A percentile compares a stretch with the other conserved stretches of the same genome.
Evolutionary conservation across 1,140 invertebrate genomes (phyloP).

Genomic region (Eumeta japonica): DNA sequence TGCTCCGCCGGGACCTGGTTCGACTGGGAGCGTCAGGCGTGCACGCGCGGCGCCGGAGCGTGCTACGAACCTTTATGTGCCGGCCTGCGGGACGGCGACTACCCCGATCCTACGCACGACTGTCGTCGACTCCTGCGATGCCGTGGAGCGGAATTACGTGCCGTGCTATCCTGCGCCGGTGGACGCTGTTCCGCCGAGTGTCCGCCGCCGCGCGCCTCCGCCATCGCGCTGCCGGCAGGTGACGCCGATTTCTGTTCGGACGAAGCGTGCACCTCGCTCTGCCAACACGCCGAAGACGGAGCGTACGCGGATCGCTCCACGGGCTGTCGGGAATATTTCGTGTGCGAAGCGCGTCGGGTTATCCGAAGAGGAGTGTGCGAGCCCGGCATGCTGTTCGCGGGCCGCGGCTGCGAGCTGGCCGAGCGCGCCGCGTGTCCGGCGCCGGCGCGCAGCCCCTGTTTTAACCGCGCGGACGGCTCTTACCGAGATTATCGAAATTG

Average conservation of each 20-base stretch:
- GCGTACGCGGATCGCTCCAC: slow-evolving; percentile 60
- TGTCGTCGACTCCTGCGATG: slow-evolving; percentile 30
- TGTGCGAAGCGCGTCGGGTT: slow-evolving; percentile 47
- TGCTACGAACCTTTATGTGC: slow-evolving; percentile 44
- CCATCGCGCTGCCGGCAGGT: slow-evolving; percentile 33
- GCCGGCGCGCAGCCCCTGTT: slow-evolving; percentile 44
- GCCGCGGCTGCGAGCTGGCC: slow-evolving; percentile 40
- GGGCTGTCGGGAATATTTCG: slow-evolving; percentile 62
- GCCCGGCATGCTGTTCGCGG: slow-evolving; percentile 44
- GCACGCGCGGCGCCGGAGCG: slow-evolving; percentile 45
- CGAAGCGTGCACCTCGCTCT: slow-evolving; percentile 44
- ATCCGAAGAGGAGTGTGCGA: slow-evolving; percentile 54
- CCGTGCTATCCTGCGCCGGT: slow-evolving; percentile 26
- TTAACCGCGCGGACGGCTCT: slow-evolving; percentile 37
- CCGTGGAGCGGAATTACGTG: slow-evolving; percentile 27
- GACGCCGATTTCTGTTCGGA: slow-evolving; percentile 48
- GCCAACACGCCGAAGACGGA: slow-evolving; percentile 50
- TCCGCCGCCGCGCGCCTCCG: slow-evolving; percentile 29
- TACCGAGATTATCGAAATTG: slow-evolving; percentile 48
- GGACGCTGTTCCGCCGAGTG: slow-evolving; percentile 24
- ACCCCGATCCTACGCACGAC: slow-evolving; percentile 45
- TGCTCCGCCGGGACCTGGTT: slow-evolving; percentile 53
- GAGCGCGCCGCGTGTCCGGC: slow-evolving; percentile 36
- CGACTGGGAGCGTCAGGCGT: slow-evolving; percentile 51
- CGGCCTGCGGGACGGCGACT: slow-evolving; percentile 38